Evolutionary conservation across 2,797 vertebrate species (phyloP).

Genomic region (Pipistrellus pygmaeus): DNA sequence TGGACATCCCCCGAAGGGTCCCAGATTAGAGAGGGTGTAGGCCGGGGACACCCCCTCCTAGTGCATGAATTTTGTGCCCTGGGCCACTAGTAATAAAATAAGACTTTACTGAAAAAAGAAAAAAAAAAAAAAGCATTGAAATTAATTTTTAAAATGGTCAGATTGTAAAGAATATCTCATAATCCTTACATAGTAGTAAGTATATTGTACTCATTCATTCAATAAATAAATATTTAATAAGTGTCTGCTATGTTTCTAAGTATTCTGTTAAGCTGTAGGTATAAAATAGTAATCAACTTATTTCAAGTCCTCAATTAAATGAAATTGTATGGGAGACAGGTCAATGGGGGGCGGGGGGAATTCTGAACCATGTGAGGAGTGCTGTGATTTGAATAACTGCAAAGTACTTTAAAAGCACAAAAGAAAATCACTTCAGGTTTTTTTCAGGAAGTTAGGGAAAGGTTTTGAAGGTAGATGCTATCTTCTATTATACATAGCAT

Average conservation of each 20-base stretch:
- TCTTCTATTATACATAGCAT: background rate
- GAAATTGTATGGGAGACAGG: background rate
- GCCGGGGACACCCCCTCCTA: too few species aligned
- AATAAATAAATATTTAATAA: background rate
- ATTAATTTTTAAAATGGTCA: background rate
- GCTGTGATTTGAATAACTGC: background rate
- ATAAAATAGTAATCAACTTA: background rate
- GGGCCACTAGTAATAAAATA: background rate
- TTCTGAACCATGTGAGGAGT: background rate
- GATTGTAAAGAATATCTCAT: background rate
- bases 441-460: constrained; percentile 30
- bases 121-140: background rate
- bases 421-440: background rate
- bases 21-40: too few species aligned
- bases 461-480: background rate
- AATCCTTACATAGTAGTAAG: background rate
- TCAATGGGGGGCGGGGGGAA: background rate
- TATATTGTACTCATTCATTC: background rate
- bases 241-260: background rate
- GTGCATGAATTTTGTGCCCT: too few species aligned
- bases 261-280: background rate
- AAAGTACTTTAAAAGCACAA: background rate
- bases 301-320: background rate
- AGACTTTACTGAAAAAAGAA: background rate
- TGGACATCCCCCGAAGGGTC: too few species aligned